Conservation (phyloP, 2,888 invertebrate species). For the Horisme vitalbata region DNA sequence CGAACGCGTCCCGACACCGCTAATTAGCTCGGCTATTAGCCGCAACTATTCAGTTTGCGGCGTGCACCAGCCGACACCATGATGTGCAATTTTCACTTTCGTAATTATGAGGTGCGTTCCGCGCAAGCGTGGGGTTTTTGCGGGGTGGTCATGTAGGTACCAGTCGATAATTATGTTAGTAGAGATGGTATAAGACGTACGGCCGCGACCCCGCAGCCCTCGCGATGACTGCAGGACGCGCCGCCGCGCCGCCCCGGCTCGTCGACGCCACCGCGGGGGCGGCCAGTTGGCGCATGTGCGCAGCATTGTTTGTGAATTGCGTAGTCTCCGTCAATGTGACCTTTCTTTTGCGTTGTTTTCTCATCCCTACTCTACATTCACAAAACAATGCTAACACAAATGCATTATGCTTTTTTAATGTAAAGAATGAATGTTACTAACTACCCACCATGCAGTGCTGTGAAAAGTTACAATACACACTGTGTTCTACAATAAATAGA, state of each 20-base stretch:
- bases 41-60: constrained; percentile 40
- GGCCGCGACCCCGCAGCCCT: constrained; percentile 39
- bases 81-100: constrained; percentile 79
- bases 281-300: constrained; percentile 53
- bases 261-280: constrained; percentile 39
- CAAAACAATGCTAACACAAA: constrained; percentile 13
- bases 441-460: too few species aligned
- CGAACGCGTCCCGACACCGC: constrained; percentile 26
- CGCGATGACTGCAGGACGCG: constrained; percentile 36
- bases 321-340: constrained; percentile 45
- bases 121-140: constrained; percentile 66
- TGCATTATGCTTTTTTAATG: constrained; percentile 1
- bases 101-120: constrained; percentile 54
- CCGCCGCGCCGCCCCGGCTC: constrained; percentile 26
- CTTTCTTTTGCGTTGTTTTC: constrained; percentile 40
- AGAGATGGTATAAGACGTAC: constrained; percentile 36
- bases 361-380: constrained; percentile 14
- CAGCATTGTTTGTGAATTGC: constrained; percentile 67
- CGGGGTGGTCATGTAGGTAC: constrained; percentile 64
- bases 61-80: constrained; percentile 56
- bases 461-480: too few species aligned
- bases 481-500: too few species aligned
- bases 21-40: constrained; percentile 44
- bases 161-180: constrained; percentile 55
- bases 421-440: constrained; percentile 5